phyloP scores from a whole-genome alignment of 2,113 vertebrate genomes.

The Myotis yumanensis region DNA sequence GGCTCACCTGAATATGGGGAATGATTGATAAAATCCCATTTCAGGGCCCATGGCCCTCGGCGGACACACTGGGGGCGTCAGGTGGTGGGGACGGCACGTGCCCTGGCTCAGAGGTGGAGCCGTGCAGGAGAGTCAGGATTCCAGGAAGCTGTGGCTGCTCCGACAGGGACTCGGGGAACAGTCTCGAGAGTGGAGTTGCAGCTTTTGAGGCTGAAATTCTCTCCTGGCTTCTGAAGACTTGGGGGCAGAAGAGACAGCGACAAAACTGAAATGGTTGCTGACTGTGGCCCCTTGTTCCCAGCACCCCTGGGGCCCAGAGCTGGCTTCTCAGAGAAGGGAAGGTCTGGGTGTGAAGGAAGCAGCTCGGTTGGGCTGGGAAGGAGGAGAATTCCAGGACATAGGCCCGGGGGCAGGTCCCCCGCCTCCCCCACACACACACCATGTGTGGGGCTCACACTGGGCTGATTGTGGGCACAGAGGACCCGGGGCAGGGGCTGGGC shows the following conservation, averaged over 20 bases:
- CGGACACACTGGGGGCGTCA: rapidly evolving
- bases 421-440: neutral
- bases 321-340: neutral
- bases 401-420: neutral
- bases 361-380: neutral
- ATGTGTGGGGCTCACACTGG: conserved; percentile 2
- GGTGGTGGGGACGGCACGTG: rapidly evolving
- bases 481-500: neutral
- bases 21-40: neutral
- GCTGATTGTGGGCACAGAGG: conserved; percentile 33
- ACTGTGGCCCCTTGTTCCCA: neutral
- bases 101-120: rapidly evolving
- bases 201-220: neutral
- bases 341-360: neutral
- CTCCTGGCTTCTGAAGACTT: neutral
- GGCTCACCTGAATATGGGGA: neutral
- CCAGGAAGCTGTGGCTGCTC: neutral
- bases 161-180: rapidly evolving
- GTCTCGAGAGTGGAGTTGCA: rapidly evolving
- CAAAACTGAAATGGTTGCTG: neutral
- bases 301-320: neutral
- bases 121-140: rapidly evolving
- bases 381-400: neutral
- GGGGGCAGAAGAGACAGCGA: neutral
- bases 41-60: neutral